Evolutionary conservation across 2,888 invertebrate species (phyloP).

Genomic region (Isotomurus palustris): DNA sequence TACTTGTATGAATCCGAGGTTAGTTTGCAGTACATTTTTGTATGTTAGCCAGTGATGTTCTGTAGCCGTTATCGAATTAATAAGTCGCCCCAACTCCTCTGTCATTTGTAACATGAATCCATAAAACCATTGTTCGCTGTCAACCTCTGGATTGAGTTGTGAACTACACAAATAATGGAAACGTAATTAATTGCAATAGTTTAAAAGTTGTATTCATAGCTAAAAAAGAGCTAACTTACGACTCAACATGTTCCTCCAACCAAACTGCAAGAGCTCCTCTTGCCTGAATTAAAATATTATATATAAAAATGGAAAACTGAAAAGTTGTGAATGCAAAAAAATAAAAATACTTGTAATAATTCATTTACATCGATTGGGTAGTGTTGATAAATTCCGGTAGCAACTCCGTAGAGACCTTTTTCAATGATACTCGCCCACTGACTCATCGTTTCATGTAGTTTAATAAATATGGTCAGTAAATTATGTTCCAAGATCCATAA

Average conservation of each 20-base stretch:
- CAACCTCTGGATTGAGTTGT: background rate
- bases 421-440: constrained; percentile 2
- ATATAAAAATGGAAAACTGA: no score
- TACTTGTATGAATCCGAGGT: no score
- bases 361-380: constrained; percentile 21
- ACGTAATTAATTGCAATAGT: background rate
- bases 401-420: constrained; percentile 9
- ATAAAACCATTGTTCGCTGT: background rate
- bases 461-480: no score
- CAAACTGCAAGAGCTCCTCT: constrained; percentile 8
- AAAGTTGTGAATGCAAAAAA: no score
- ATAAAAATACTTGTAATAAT: no score
- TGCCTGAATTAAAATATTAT: no score
- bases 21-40: no score
- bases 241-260: constrained; percentile 12
- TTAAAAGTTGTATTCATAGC: background rate
- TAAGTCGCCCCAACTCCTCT: background rate
- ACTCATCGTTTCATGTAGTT: background rate
- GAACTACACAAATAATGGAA: background rate
- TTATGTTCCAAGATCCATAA: no score
- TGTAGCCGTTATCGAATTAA: no score
- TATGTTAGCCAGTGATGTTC: no score
- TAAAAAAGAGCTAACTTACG: background rate
- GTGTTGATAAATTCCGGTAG: background rate
- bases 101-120: background rate